Evolutionary conservation across 2,113 vertebrate species (phyloP).

Genomic region (Planiliza haematocheilus): DNA sequence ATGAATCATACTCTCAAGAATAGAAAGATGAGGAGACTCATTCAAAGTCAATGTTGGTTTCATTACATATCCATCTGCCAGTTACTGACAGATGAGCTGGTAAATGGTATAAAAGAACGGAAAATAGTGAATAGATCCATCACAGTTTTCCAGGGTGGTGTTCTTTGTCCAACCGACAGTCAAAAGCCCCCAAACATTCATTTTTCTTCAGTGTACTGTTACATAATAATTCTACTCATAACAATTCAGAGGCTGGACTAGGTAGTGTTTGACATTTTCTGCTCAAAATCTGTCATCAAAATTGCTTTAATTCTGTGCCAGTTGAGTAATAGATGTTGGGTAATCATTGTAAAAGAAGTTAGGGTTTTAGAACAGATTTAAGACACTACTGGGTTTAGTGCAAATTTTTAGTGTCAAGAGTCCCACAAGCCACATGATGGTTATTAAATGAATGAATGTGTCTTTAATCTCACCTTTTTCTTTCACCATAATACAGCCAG

Average conservation of each 20-base stretch:
- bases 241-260: background rate
- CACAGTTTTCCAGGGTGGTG: too few relatives aligned
- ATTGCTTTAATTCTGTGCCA: background rate
- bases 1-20: conserved; percentile 37
- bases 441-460: too few relatives aligned
- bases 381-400: background rate
- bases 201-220: background rate
- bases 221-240: background rate
- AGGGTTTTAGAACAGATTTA: background rate
- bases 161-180: too few relatives aligned
- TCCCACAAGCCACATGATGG: background rate
- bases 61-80: background rate
- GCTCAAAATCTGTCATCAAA: background rate
- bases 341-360: background rate
- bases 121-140: too few relatives aligned
- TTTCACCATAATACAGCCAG: too few relatives aligned
- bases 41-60: background rate
- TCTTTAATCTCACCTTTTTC: too few relatives aligned
- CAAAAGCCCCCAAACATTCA: too few relatives aligned
- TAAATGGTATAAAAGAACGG: too few relatives aligned
- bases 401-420: too few relatives aligned
- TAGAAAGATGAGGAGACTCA: conserved; percentile 10
- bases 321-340: background rate
- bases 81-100: too few relatives aligned
- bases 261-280: background rate